A percentile compares a stretch with the other conserved stretches of the same genome.
These are phyloP conservation scores for Muscicapa striata DNA, from an alignment of 2,797 vertebrate genomes.

Conservation along the genomic window DNA sequence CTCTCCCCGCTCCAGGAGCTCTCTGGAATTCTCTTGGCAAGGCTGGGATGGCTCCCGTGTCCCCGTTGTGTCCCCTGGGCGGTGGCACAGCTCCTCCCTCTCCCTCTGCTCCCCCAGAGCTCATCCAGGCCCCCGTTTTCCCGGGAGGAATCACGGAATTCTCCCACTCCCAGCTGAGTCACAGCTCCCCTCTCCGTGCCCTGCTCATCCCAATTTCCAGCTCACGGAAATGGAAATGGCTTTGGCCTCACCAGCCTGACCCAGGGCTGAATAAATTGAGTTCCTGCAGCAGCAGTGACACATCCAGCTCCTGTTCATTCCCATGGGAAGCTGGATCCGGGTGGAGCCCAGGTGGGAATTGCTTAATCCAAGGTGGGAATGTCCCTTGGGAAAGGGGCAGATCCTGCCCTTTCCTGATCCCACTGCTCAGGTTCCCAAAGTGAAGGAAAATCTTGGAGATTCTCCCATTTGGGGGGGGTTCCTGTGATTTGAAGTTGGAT, in stretches of 20 bases:
- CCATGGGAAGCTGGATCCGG: not conserved
- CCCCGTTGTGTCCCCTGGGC: not conserved
- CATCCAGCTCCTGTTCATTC: not conserved
- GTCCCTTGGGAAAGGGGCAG: not conserved
- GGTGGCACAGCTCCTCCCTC: not conserved
- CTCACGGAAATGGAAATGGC: not conserved
- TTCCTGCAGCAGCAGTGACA: not conserved
- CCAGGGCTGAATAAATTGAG: not conserved
- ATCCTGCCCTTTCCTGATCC: not conserved
- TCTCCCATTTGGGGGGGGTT: not conserved
- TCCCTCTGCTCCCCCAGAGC: not conserved
- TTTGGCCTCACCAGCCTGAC: not conserved
- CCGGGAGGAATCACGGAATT: not conserved
- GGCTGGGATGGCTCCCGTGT: not conserved
- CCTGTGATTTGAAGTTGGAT: fast-evolving
- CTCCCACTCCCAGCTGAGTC: constrained; percentile 9
- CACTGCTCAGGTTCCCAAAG: not conserved
- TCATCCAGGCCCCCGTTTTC: not conserved
- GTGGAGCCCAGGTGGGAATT: not conserved
- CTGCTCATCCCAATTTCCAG: not conserved
- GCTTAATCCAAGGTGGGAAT: not conserved
- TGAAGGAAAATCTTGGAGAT: not conserved
- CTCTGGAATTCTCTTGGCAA: not conserved
- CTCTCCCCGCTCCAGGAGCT: not conserved
- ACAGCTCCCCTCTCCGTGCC: not conserved